These are phyloP conservation scores for Acrobasis suavella DNA, from an alignment of 2,888 invertebrate species.

Conservation along the genomic window DNA sequence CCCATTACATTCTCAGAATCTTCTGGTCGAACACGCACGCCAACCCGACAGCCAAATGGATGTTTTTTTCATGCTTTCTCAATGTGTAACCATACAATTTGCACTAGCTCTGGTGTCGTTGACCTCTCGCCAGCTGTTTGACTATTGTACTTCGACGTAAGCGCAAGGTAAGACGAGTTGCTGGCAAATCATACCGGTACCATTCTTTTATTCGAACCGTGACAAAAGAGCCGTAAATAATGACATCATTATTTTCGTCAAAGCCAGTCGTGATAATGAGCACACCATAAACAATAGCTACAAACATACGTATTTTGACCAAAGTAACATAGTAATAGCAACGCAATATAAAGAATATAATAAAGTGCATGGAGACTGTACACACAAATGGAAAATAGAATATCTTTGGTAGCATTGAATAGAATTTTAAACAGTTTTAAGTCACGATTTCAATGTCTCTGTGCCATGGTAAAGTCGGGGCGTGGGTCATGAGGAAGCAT, in stretches of 20 bases:
- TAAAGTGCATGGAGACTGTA: conserved; percentile 24
- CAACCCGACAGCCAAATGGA: conserved; percentile 58
- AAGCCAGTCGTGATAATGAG: conserved; percentile 54
- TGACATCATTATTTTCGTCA: conserved; percentile 70
- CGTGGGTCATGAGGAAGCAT: conserved; percentile 80
- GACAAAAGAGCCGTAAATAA: conserved; percentile 77
- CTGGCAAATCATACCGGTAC: conserved; percentile 66
- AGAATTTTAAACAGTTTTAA: conserved; percentile 59
- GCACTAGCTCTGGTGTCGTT: conserved; percentile 71
- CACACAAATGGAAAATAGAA: conserved; percentile 35
- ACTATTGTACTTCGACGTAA: conserved; percentile 66
- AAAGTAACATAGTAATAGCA: conserved; percentile 12
- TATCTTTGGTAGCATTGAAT: conserved; percentile 46
- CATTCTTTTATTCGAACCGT: conserved; percentile 66
- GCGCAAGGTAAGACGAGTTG: conserved; percentile 65
- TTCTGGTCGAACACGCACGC: conserved; percentile 47
- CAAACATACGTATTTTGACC: conserved; percentile 30
- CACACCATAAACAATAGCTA: conserved; percentile 48
- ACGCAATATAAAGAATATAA: conserved; percentile 10
- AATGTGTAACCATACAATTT: conserved; percentile 76
- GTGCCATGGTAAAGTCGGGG: conserved; percentile 48
- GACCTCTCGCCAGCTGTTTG: conserved; percentile 78
- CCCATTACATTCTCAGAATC: conserved; percentile 55
- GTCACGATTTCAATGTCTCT: conserved; percentile 52
- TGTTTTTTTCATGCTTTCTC: conserved; percentile 67